These are phyloP conservation scores for Protosalanx chinensis DNA, from an alignment of 2,797 vertebrate species.

Conservation along the genomic window DNA sequence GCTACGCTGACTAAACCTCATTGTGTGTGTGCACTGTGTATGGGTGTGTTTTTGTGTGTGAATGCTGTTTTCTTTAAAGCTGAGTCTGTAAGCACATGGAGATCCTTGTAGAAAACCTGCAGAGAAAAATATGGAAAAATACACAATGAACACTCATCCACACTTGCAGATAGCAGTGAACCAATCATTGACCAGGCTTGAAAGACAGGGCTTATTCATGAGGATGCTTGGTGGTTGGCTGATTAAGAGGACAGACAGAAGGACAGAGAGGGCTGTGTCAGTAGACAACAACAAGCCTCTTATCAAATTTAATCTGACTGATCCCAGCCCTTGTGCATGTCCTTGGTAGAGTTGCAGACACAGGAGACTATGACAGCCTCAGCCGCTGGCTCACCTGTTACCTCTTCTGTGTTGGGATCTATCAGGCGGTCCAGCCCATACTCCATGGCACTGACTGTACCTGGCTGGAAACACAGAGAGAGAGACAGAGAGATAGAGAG, in stretches of 20 bases:
- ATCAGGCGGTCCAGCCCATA: conserved; percentile 83
- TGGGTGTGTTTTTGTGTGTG: neutral
- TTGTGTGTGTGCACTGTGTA: conserved; percentile 2
- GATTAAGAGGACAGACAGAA: conserved; percentile 11
- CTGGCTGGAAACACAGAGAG: conserved; percentile 74
- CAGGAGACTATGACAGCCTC: neutral
- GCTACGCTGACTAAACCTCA: no score
- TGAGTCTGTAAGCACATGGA: conserved; percentile 12
- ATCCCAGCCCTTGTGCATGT: conserved; percentile 40
- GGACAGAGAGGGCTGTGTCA: conserved; percentile 18
- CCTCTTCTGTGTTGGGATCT: conserved; percentile 85
- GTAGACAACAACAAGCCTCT: conserved; percentile 61
- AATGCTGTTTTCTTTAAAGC: conserved; percentile 10
- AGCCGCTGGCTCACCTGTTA: conserved; percentile 81
- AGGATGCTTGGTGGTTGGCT: neutral
- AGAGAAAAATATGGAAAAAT: neutral
- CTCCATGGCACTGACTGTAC: conserved; percentile 83
- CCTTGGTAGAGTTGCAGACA: conserved; percentile 38
- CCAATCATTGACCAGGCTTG: neutral
- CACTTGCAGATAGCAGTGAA: neutral
- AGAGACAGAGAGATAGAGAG: conserved; percentile 17
- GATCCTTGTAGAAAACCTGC: conserved; percentile 45
- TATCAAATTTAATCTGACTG: conserved; percentile 58
- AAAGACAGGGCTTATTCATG: neutral
- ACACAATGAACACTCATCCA: neutral